Base-by-base conservation (phyloP, 2,797 vertebrate genomes). In the Myotis findleyi region DNA sequence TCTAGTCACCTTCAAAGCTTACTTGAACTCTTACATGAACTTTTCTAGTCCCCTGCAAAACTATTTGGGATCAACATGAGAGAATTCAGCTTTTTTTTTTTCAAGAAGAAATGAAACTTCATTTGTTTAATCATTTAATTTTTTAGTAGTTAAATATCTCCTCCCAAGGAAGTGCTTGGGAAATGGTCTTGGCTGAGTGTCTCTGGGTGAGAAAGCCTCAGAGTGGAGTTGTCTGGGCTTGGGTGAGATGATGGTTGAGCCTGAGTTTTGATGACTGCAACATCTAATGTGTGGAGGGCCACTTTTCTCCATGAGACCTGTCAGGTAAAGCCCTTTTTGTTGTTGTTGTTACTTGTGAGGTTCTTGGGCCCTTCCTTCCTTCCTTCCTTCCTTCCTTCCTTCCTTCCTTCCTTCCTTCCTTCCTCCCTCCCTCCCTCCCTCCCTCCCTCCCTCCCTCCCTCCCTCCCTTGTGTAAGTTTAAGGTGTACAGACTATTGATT, bases 1-100 rank as follows among this genome's bases (percentile, higher is more conserved):
- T 89, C 75, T 38, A 64, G 64, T 91, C n/a, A 92, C 62, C 44
- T 89, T 95, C 59, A 30, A 49, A 73, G 72, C 21, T 68, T 85
- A 14, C 81, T 27, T 68, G 44, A 79, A 73, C 47, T 93, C n/a
- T 79, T 57, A 51, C 27, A 68, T 91, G 66, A 36, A 89, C 14
- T 86, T 2, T 57, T 57, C 20, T 53, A 82, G 51, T 87, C 20
- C 88, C 30, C 49, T 82, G 93, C 71, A 36, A 41, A 79, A 85
- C 17, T 75, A 18, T 85, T 76, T 59, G 89, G 36, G 47, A 71
- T 82, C 49, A 95, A 38, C 14, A 23, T 87, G 41, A 75, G 80
- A 77, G 23, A 87, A 79, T 57, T 90, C 13, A 73, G 41, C 36
- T 36, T 89, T 57, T 10, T 71, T 25, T 71, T 62, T 66, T 88